These are phyloP conservation scores for Unio delphinus DNA, from an alignment of 2,888 invertebrate species.

Conservation along the genomic window DNA sequence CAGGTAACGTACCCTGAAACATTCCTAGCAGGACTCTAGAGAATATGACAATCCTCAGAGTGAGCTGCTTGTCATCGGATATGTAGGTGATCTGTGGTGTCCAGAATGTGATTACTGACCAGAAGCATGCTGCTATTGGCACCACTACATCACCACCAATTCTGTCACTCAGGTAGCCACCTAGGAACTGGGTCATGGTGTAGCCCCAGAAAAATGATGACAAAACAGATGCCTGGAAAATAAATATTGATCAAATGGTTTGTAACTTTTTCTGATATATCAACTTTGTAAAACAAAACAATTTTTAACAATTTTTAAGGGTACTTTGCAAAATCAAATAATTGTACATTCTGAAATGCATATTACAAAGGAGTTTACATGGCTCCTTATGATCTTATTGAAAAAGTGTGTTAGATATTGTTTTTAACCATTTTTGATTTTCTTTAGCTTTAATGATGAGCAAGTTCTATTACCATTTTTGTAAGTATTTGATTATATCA, in stretches of 20 bases:
- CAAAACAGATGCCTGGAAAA: conserved; percentile 76
- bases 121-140: conserved; percentile 76
- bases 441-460: too few species aligned
- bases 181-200: conserved; percentile 77
- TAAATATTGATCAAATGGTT: not conserved
- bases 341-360: not conserved
- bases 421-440: too few species aligned
- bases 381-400: too few species aligned
- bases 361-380: not conserved
- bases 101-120: conserved; percentile 69
- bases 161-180: conserved; percentile 73
- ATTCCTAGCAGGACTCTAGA: conserved; percentile 78
- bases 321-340: not conserved
- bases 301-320: not conserved
- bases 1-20: conserved; percentile 74
- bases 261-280: not conserved
- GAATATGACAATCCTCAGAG: conserved; percentile 76
- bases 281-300: not conserved
- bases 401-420: too few species aligned
- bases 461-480: too few species aligned
- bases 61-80: conserved; percentile 72
- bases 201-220: conserved; percentile 85
- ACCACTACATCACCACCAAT: conserved; percentile 80
- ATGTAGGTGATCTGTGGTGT: conserved; percentile 68
- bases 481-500: too few species aligned